Conservation (phyloP, 1,140 invertebrate species). For the Drosophila santomea region DNA sequence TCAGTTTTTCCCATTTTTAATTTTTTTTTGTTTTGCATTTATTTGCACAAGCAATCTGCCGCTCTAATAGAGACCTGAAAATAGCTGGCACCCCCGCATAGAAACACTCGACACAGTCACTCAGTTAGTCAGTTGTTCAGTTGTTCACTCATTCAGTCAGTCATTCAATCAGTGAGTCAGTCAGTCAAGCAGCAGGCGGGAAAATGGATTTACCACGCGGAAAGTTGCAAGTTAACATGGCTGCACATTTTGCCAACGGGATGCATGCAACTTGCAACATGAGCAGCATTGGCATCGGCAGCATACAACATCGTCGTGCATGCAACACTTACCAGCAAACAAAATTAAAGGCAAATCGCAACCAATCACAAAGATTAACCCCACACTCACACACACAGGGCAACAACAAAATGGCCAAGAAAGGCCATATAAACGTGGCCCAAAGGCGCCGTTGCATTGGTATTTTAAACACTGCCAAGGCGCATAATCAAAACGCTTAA, state of each 20-base stretch:
- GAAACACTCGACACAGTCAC: conserved; percentile 37
- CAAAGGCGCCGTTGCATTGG: conserved; percentile 73
- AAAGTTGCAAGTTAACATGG: conserved; percentile 66
- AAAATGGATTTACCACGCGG: conserved; percentile 48
- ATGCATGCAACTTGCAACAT: conserved; percentile 58
- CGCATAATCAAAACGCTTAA: conserved; percentile 83
- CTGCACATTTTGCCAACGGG: conserved; percentile 74
- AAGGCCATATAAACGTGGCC: conserved; percentile 39
- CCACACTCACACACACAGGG: conserved; percentile 53
- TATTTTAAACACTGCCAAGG: conserved; percentile 82
- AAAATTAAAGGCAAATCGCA: conserved; percentile 83
- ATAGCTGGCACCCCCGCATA: conserved; percentile 72
- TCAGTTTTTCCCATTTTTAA: not conserved
- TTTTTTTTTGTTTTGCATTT: conserved; percentile 3
- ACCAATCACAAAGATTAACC: conserved; percentile 82
- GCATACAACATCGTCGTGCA: conserved; percentile 55
- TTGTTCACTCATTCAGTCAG: conserved; percentile 26
- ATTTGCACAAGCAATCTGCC: conserved; percentile 31
- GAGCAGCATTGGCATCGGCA: conserved; percentile 19
- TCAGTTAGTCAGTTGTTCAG: conserved; percentile 15
- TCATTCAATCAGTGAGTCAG: conserved; percentile 41
- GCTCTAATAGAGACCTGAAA: conserved; percentile 74
- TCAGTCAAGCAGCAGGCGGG: conserved; percentile 36
- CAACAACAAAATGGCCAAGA: conserved; percentile 42
- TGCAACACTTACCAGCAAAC: conserved; percentile 74